These are phyloP conservation scores for Onychomys leucogaster DNA, from an alignment of 2,797 vertebrate genomes.

Conservation along the genomic window DNA sequence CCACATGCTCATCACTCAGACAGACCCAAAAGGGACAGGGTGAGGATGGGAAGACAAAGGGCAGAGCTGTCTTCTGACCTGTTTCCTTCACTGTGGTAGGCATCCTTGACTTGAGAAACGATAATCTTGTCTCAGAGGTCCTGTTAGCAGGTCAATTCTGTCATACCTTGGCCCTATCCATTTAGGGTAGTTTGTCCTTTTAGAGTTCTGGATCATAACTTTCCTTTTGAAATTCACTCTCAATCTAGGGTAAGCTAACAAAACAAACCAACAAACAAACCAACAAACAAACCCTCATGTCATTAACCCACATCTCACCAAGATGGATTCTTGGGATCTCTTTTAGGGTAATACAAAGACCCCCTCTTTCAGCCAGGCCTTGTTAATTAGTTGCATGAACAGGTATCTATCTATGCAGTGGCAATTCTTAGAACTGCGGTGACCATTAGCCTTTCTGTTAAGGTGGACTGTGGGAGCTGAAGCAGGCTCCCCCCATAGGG, in stretches of 20 bases:
- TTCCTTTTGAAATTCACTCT: fast-evolving
- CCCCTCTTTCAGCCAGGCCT: neutral
- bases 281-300: neutral
- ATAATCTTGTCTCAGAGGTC: neutral
- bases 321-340: no score
- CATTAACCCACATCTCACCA: fast-evolving
- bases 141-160: neutral
- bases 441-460: neutral
- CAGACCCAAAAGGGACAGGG: neutral
- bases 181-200: neutral
- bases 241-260: neutral
- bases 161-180: neutral
- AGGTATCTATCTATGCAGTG: neutral
- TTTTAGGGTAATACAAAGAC: neutral
- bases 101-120: neutral
- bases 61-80: neutral
- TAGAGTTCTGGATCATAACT: neutral
- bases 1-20: neutral
- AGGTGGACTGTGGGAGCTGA: neutral
- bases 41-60: neutral
- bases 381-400: neutral
- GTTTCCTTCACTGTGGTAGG: neutral
- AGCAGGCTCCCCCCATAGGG: neutral
- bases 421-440: neutral
- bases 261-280: neutral